Evolutionary conservation across 2,113 vertebrate species (phyloP), one percentile per base, ranked within the genome.

Genomic region (Rhynchomys soricoides): DNA sequence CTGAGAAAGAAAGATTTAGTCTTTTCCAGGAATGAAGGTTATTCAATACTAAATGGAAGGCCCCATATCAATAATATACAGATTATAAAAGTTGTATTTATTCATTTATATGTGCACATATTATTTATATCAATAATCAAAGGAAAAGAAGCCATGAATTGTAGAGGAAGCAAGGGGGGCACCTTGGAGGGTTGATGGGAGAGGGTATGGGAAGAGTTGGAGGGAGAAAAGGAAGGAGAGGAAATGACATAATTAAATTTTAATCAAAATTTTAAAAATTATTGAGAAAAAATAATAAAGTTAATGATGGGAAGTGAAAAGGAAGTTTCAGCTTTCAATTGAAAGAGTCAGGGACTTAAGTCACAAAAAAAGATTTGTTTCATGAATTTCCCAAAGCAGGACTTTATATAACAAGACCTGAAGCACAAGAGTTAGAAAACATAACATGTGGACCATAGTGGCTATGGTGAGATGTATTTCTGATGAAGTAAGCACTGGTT

Each of bases 361-460:
- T 90, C 34, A 79, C 68, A 83, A 87, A 96, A 94, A 74, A 13
- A 91, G 71, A 86, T 90, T 88, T 62, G 86, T 87, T 88, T 68
- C 59, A 62, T 73, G 2, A 77, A 95, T 96, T 90, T 93, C 16
- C 52, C 40, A 86, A 92, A 95, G 31, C 40, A 90, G 83, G 82
- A 7, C 68, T 91, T 86, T 86, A 48, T 82, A 88, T 59, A 93
- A 5, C 55, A 73, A 91, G 19, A n/a, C 74, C 62, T 68, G 22
- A 86, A 93, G 50, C 57, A 57, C 48, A 16, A 48, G 89, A 43
- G 40, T 92, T 37, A 83, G 15, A 62, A 64, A 48, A 4, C 4
- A 62, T 40, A 70, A 59, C 50, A 92, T 95, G 75, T 86, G 59
- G 68, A 62, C 57, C 9, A 19, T 15, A 48, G 12, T 1, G 43